A percentile compares a stretch with the other conserved stretches of the same genome.
Conservation (phyloP, 2,113 vertebrate species). For the Geococcyx californianus region DNA sequence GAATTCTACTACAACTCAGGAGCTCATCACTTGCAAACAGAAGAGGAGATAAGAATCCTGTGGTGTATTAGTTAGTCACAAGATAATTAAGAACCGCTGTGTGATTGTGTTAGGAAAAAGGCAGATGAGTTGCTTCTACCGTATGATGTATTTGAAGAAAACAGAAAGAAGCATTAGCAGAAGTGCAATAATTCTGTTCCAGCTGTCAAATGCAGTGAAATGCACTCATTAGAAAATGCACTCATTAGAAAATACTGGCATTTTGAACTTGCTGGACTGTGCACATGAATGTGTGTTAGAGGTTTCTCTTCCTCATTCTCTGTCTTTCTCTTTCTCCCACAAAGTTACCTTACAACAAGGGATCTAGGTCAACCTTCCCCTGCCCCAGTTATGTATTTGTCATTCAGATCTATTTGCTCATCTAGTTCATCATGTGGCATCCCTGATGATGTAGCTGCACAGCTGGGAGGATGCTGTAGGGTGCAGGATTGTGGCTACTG, state of each 20-base stretch:
- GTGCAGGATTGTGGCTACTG: background rate
- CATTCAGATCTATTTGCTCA: background rate
- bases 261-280: background rate
- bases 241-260: background rate
- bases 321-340: background rate
- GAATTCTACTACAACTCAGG: background rate
- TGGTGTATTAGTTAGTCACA: background rate
- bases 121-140: background rate
- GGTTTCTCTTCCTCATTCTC: background rate
- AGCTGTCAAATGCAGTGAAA: background rate
- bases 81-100: background rate
- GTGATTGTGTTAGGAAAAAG: background rate
- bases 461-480: background rate
- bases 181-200: background rate
- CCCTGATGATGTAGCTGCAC: background rate
- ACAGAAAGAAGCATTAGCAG: background rate
- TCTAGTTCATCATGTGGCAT: background rate
- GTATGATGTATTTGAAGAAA: background rate
- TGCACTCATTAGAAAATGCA: background rate
- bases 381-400: background rate
- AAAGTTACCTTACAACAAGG: background rate
- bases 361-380: background rate
- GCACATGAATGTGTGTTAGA: background rate
- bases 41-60: background rate
- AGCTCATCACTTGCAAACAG: background rate